Evolutionary conservation across 1,140 invertebrate species (phyloP), one percentile per base, ranked within the genome.

Genomic region (Bombus waltoni): DNA sequence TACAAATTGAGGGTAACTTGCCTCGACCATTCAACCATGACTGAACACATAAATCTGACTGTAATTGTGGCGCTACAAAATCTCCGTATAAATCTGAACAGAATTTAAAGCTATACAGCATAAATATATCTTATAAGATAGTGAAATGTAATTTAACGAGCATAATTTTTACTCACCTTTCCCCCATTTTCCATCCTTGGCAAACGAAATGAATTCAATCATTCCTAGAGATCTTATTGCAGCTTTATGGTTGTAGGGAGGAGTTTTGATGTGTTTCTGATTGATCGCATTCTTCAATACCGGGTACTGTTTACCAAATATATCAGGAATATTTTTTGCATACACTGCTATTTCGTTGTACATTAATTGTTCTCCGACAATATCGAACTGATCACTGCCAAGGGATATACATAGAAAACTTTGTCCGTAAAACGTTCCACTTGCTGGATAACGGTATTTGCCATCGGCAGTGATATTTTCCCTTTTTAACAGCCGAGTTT

Each of bases 21-120:
- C 97, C 97, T 0, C 96, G 96, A 44, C 98, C 98, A 94, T 98
- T 98, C 13, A 97, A 96, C 98, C 98, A 99, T 1, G 98, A 98
- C 95, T 99, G 98, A 8, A 97, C 97, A 3, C 97, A 96, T 6
- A 99, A 95, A 92, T 97, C 96, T 0, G 96, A 95, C 82, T 97
- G 95, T 22, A 99, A 93, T 42, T 95, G 93, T 18, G 97, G 97
- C 1, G 98, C 98, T 28, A 99, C 97, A 89, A 98, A 96, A 71
- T 97, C 97, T 80, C 96, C 96, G 92, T 99, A 99, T 10, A 99
- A 94, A 93, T 99, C 98, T 96, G 80, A 62, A 53, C 18, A 53
- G 47, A 94, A 93, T 92, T 83, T 83, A 84, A 87, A 57, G 87
- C 62, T 59, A 62, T 25, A 1, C 22, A 76, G 44, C 15, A 68